phyloP scores from a whole-genome alignment of 2,113 vertebrate species.

The Dipodomys spectabilis region DNA sequence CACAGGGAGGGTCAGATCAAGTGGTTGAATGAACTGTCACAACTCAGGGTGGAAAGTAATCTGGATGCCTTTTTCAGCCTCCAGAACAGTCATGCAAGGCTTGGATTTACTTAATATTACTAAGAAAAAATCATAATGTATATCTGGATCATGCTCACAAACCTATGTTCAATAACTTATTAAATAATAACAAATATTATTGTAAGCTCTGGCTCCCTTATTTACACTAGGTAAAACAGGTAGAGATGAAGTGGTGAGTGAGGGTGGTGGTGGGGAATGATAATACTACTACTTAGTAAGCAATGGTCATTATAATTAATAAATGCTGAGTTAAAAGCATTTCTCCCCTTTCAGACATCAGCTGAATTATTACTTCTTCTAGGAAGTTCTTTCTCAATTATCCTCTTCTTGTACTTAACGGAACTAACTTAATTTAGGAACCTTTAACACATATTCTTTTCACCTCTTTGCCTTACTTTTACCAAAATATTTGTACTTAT shows the following conservation, averaged over 20 bases:
- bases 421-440: neutral
- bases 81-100: neutral
- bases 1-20: neutral
- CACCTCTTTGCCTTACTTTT: neutral
- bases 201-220: neutral
- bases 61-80: neutral
- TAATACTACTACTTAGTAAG: neutral
- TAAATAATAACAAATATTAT: conserved; percentile 6
- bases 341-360: conserved; percentile 7
- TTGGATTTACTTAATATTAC: neutral
- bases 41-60: neutral
- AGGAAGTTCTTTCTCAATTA: neutral
- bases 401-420: neutral
- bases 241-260: neutral
- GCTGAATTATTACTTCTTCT: neutral
- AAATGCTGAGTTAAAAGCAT: conserved; percentile 12
- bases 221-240: neutral
- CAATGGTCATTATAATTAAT: neutral
- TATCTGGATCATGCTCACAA: neutral
- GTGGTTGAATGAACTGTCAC: conserved; percentile 18
- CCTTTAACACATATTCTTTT: neutral
- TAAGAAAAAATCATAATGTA: conserved; percentile 1
- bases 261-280: neutral
- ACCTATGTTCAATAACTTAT: neutral
- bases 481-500: neutral